Base-by-base conservation (phyloP, 1,140 invertebrate species). In the silkworm (Bombyx mori) region DNA sequence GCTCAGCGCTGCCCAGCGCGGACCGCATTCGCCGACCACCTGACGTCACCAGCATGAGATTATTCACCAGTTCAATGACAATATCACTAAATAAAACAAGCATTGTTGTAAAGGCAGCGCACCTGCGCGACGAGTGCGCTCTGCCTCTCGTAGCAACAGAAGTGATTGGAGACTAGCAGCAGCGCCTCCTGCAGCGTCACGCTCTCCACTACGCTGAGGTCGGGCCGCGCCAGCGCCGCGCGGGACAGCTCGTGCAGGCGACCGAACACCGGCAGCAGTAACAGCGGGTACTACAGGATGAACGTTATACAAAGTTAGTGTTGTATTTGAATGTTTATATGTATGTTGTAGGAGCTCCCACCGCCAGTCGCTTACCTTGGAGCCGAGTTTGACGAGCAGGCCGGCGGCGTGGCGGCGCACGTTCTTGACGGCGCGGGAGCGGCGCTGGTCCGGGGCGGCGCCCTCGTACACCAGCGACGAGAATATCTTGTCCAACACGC, bases 401-500 rank as follows among this genome's bases (percentile, higher is more conserved):
- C 95, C 95, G 42, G 95, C 96, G 1, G 96, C 95, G 88, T 98
- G 96, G 3, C 95, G 90, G 7, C 96, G 86, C 0, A 98, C 92
- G 75, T 96, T 96, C 85, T 95, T 95, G 1, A 96, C 93, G 9
- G 92, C 91, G 59, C 91, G 90, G 7, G 92, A 92, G 51, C 93
- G 86, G 10, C 90, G 91, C 75, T 92, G 92, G 3, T 88, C 86
- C 6, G 79, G 77, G 53, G 76, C 69, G 42, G 67, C 68, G 90
- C 91, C 89, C 49, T 92, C 91, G 72, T 94, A 95, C 0, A 95
- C 91, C 3, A 97, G 86, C 4, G 94, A 92, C 6, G 92, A 90
- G 79, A 97, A 97, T 63, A 97, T 96, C 85, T 96, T 97, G 57
- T 97, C 93, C 12, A 97, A 76, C 5, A 97, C 94, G 42, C 92